These are phyloP conservation scores for Platerodrilus igneus DNA, from an alignment of 2,888 invertebrate species.

Conservation along the genomic window DNA sequence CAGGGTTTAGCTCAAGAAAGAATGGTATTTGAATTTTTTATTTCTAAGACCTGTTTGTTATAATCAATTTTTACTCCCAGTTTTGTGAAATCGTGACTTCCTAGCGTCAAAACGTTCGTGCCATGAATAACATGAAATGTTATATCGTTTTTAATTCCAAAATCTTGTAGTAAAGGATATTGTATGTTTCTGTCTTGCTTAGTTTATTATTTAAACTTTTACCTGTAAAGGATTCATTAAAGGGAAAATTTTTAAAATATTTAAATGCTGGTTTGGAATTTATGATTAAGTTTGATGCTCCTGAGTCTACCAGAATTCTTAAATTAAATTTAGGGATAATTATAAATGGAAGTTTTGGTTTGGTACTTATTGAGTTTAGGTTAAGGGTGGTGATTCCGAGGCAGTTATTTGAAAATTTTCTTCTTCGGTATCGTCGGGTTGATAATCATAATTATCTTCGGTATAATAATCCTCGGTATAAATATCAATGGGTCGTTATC, in stretches of 20 bases:
- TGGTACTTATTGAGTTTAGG: slow-evolving; percentile 11
- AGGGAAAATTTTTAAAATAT: slow-evolving; percentile 13
- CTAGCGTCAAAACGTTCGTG: slow-evolving; percentile 16
- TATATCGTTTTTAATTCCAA: slow-evolving; percentile 8
- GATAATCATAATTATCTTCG: background rate
- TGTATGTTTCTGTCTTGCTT: slow-evolving; percentile 8
- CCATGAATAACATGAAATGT: slow-evolving; percentile 9
- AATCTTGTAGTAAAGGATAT: slow-evolving; percentile 12
- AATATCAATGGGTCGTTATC: too few relatives aligned
- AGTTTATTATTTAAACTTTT: slow-evolving; percentile 8
- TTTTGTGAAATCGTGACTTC: slow-evolving; percentile 10
- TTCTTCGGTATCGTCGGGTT: background rate
- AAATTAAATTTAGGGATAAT: slow-evolving; percentile 11
- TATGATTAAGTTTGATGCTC: slow-evolving; percentile 18
- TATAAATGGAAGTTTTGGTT: slow-evolving; percentile 19
- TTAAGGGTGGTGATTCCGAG: slow-evolving; percentile 13
- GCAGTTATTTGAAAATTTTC: slow-evolving; percentile 14
- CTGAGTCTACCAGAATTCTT: slow-evolving; percentile 17
- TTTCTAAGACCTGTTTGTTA: slow-evolving; percentile 2
- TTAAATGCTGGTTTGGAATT: slow-evolving; percentile 12
- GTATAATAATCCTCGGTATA: too few relatives aligned
- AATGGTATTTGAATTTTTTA: slow-evolving; percentile 11
- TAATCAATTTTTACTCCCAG: slow-evolving; percentile 15
- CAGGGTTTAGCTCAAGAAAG: slow-evolving; percentile 2
- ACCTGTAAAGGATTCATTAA: slow-evolving; percentile 12